Evolutionary conservation across 2,888 invertebrate genomes (phyloP).

Genomic region (Pachycephus smyrnensis): DNA sequence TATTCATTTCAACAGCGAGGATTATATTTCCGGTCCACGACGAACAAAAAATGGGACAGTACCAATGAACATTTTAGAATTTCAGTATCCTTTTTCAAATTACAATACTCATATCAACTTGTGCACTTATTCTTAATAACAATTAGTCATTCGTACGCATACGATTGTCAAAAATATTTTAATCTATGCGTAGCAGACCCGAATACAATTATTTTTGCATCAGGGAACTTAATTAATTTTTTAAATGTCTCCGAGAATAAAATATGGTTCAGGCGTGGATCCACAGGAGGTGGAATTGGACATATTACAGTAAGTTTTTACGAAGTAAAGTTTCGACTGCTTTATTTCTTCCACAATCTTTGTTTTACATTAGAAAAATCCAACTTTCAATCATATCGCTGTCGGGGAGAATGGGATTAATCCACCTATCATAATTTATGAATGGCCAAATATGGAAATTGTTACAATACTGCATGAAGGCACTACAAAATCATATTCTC

Average conservation of each 20-base stretch:
- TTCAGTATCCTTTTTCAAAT: constrained; percentile 75
- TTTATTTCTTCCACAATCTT: constrained; percentile 8
- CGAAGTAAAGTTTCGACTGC: constrained; percentile 6
- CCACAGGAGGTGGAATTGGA: constrained; percentile 85
- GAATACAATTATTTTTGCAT: constrained; percentile 80
- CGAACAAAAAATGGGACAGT: constrained; percentile 70
- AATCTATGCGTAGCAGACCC: constrained; percentile 84
- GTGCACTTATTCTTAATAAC: constrained; percentile 12
- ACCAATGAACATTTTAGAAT: constrained; percentile 72
- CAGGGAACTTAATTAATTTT: constrained; percentile 86
- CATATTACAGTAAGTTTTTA: constrained; percentile 75
- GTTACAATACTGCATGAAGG: constrained; percentile 81
- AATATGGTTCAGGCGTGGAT: constrained; percentile 79
- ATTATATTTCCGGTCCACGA: constrained; percentile 72
- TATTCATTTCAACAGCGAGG: constrained; percentile 63
- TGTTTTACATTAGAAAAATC: constrained; percentile 71
- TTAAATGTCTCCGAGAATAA: constrained; percentile 76
- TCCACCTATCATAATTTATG: constrained; percentile 85
- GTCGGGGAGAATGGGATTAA: constrained; percentile 84
- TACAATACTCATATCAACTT: background rate
- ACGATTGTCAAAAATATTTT: constrained; percentile 83
- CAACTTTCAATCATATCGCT: constrained; percentile 76
- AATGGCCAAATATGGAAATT: constrained; percentile 84
- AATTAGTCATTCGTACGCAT: constrained; percentile 85
- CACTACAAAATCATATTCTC: constrained; percentile 79